A percentile compares a stretch with the other conserved stretches of the same genome.
Evolutionary conservation across 2,888 invertebrate genomes (phyloP).

Genomic region (Drosophila borborema): DNA sequence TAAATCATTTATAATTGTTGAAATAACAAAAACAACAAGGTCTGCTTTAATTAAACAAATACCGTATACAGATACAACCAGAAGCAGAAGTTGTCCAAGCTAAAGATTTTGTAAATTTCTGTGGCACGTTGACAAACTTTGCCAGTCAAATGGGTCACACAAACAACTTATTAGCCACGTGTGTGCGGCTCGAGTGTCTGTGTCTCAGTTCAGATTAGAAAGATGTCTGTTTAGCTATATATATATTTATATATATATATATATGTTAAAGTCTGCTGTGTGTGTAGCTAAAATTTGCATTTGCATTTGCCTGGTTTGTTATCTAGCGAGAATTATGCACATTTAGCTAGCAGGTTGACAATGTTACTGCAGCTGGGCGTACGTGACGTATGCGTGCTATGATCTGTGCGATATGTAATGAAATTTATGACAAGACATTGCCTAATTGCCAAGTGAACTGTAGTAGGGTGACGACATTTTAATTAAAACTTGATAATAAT

Average conservation of each 20-base stretch:
- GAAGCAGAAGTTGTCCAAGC: slow-evolving; percentile 31
- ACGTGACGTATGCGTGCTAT: slow-evolving; percentile 38
- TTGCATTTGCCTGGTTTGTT: slow-evolving; percentile 44
- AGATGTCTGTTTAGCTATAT: slow-evolving; percentile 56
- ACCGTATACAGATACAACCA: slow-evolving; percentile 4
- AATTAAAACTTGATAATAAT: slow-evolving; percentile 63
- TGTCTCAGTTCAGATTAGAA: slow-evolving; percentile 4
- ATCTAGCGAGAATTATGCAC: slow-evolving; percentile 67
- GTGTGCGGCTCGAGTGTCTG: slow-evolving; percentile 1
- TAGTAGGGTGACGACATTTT: slow-evolving; percentile 66
- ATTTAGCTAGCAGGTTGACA: slow-evolving; percentile 69
- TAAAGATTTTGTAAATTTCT: slow-evolving; percentile 46
- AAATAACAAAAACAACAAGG: slow-evolving; percentile 38
- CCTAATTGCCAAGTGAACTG: slow-evolving; percentile 64
- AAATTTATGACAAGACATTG: slow-evolving; percentile 69
- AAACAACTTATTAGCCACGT: slow-evolving; percentile 18
- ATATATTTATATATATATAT: slow-evolving; percentile 24
- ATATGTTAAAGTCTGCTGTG: slow-evolving; percentile 9
- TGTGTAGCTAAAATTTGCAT: slow-evolving; percentile 50
- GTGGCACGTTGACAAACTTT: slow-evolving; percentile 42
- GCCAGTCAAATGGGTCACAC: slow-evolving; percentile 42
- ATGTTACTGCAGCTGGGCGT: slow-evolving; percentile 40
- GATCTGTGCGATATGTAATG: slow-evolving; percentile 40
- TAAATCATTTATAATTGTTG: slow-evolving; percentile 75
- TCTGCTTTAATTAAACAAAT: slow-evolving; percentile 69